Evolutionary conservation across 2,113 vertebrate genomes (phyloP).

Genomic region (Anseranas semipalmata): DNA sequence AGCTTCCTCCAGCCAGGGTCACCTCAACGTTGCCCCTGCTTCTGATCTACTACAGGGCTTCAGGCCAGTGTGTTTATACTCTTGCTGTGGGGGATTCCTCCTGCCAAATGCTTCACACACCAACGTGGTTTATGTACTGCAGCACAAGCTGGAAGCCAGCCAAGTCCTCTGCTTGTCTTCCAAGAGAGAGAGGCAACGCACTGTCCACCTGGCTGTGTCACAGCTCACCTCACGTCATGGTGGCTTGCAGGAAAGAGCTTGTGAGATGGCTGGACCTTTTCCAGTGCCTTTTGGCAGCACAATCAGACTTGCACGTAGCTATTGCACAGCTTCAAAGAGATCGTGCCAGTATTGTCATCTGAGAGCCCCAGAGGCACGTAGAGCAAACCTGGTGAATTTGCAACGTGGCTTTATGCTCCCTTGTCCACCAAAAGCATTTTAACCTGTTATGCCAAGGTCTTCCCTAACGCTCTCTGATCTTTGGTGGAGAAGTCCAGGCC

Average conservation of each 20-base stretch:
- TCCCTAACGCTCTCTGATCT: background rate
- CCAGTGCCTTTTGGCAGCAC: background rate
- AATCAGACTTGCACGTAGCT: background rate
- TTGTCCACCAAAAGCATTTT: background rate
- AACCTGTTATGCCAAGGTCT: background rate
- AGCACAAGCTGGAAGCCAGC: background rate
- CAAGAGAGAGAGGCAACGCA: background rate
- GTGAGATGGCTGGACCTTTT: background rate
- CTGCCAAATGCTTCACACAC: background rate
- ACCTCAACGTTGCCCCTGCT: background rate
- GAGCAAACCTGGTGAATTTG: background rate
- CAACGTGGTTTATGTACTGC: background rate
- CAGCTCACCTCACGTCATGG: accelerated
- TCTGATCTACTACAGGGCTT: background rate
- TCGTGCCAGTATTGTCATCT: accelerated
- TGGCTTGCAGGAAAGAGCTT: background rate
- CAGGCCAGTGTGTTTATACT: background rate
- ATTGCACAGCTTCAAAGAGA: background rate
- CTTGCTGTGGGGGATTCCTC: background rate
- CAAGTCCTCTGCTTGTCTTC: background rate
- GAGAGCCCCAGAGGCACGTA: background rate
- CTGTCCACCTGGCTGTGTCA: background rate
- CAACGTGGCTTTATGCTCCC: background rate
- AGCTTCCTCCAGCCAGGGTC: background rate
- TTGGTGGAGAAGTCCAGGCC: background rate